phyloP scores from a whole-genome alignment of 2,888 invertebrate species.

The Lasiommata megera region DNA sequence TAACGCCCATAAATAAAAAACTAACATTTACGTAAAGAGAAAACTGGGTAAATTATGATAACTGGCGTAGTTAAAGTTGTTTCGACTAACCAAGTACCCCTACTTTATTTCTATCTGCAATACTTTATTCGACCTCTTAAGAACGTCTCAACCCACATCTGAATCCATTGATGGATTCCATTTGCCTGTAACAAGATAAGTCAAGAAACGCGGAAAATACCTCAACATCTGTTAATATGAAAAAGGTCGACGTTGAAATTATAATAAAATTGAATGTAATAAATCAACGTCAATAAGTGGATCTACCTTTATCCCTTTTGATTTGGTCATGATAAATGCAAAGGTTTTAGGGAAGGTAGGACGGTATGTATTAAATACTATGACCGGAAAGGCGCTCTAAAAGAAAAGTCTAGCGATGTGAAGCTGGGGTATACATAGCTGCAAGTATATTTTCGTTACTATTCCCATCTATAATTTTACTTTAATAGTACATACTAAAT shows the following conservation, averaged over 20 bases:
- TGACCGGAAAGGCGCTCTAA: not conserved
- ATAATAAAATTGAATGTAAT: conserved; percentile 21
- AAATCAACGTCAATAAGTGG: conserved; percentile 26
- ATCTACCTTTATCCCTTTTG: conserved; percentile 18
- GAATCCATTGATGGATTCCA: not conserved
- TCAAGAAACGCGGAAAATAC: conserved; percentile 4
- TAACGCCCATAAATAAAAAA: too few species aligned
- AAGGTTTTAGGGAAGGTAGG: conserved; percentile 13
- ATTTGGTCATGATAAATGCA: conserved; percentile 18
- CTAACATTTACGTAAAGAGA: too few species aligned
- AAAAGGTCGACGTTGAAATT: conserved; percentile 19
- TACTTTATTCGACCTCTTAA: too few species aligned
- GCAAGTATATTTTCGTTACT: too few species aligned
- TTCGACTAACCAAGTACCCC: too few species aligned
- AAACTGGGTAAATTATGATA: too few species aligned
- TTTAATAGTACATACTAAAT: too few species aligned
- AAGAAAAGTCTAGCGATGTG: not conserved
- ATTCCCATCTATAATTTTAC: too few species aligned
- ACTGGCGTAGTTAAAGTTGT: too few species aligned
- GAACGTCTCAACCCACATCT: too few species aligned
- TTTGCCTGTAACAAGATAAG: conserved; percentile 6
- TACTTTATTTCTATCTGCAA: too few species aligned
- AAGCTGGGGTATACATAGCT: too few species aligned
- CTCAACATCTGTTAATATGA: conserved; percentile 1
- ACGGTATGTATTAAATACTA: not conserved